Evolutionary conservation across 2,888 invertebrate species (phyloP), one percentile per base, ranked within the genome.

Genomic region (Zygaena filipendulae): DNA sequence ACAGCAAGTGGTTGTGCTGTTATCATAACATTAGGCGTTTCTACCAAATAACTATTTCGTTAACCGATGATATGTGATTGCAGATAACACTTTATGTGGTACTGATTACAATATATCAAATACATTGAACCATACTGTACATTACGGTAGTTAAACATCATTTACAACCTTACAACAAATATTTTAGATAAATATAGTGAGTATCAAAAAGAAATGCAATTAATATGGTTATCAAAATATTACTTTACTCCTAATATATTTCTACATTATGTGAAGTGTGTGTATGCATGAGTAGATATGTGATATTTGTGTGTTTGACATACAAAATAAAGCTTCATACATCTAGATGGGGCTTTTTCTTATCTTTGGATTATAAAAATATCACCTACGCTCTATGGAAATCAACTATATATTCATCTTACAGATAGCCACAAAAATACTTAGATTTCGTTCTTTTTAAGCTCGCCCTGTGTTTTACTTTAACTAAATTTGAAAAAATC

Each of bases 141-240:
- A 71, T 59, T 49, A 66, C 69, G 62, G 66, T 59, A 61, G 61
- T 63, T 52, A 49, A 59, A 52, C 42, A 47, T 64, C 53, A 59
- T 59, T 60, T 70, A 77, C 63, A 64, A 60, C 57, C 62, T 60
- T 69, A 68, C 41, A 47, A 60, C 62, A 54, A 64, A 59, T 59
- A 30, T 66, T 54, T 59, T 52, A 59, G 64, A 58, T 66, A 68
- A 59, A 70, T 55, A 63, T 61, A 69, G 70, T 62, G 51, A 59
- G 61, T 66, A 68, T 61, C 40, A 64, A 70, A 69, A 71, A 48
- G 48, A 74, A 72, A 71, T 61, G 67, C 62, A 58, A 66, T 67
- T 71, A 77, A 77, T 70, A 77, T 71, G 59, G 55, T 55, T 79
- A 79, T 77, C 75, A 79, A 79, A 79, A 79, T 63, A 63, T 74